Conservation (phyloP, 2,797 vertebrate genomes). For the Coccyzus lansbergi region DNA sequence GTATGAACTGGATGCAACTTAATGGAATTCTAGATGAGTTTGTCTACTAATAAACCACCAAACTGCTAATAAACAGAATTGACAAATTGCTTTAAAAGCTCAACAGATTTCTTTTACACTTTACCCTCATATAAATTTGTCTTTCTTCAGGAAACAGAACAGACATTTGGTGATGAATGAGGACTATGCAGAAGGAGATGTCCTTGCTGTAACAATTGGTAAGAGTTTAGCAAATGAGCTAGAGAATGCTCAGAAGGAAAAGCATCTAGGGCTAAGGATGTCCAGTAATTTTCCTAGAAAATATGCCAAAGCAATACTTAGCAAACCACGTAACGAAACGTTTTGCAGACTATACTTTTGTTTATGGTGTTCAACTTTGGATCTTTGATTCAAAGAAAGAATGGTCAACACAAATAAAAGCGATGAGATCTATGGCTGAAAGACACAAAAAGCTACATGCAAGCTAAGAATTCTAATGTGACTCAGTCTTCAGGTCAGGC, state of each 20-base stretch:
- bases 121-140: not conserved
- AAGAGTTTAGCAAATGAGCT: not conserved
- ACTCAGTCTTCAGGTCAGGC: not conserved
- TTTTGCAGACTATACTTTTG: not conserved
- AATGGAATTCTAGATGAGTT: not conserved
- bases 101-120: not conserved
- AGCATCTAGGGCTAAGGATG: not conserved
- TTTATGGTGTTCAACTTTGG: not conserved
- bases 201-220: not conserved
- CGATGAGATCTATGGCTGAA: not conserved
- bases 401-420: not conserved
- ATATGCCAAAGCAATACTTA: not conserved
- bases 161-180: not conserved
- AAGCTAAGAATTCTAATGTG: not conserved
- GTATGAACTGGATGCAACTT: not conserved
- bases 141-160: not conserved
- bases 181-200: not conserved
- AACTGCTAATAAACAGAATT: not conserved
- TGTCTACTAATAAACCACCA: not conserved
- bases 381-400: not conserved
- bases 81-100: not conserved
- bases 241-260: not conserved
- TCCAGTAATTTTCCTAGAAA: not conserved
- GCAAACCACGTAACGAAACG: not conserved
- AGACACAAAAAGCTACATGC: not conserved